These are phyloP conservation scores for Ciconia maguari DNA, from an alignment of 2,113 vertebrate genomes.

Conservation along the genomic window DNA sequence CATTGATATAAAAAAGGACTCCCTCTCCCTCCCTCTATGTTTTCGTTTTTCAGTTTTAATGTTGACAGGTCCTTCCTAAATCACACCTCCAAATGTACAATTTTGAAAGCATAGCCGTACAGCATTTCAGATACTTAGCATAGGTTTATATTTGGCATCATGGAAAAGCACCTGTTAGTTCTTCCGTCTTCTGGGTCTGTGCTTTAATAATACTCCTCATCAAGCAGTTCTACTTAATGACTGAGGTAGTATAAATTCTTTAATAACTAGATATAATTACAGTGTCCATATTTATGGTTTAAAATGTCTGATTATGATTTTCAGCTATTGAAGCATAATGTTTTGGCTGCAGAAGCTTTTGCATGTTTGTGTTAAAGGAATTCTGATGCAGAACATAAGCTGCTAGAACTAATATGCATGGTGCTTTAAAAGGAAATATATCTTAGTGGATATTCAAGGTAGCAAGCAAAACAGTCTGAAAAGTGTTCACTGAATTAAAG, in stretches of 20 bases:
- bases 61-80: neutral
- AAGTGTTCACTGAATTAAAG: neutral
- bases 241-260: neutral
- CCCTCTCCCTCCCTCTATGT: neutral
- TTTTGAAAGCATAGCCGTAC: neutral
- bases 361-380: neutral
- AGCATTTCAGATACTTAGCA: neutral
- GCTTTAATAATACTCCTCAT: neutral
- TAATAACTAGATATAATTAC: neutral
- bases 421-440: neutral
- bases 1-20: neutral
- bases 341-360: constrained; percentile 22
- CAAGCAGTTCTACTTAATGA: neutral
- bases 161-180: neutral
- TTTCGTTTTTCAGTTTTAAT: neutral
- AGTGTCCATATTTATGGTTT: neutral
- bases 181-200: neutral
- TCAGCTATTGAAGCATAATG: neutral
- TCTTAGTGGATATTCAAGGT: neutral
- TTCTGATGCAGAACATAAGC: neutral
- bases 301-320: neutral
- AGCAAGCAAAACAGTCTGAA: neutral
- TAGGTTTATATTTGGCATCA: neutral
- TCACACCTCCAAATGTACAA: neutral
- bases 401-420: neutral